Conservation (phyloP, 2,113 vertebrate species). For the Gnathonemus echidnorhynchus region DNA sequence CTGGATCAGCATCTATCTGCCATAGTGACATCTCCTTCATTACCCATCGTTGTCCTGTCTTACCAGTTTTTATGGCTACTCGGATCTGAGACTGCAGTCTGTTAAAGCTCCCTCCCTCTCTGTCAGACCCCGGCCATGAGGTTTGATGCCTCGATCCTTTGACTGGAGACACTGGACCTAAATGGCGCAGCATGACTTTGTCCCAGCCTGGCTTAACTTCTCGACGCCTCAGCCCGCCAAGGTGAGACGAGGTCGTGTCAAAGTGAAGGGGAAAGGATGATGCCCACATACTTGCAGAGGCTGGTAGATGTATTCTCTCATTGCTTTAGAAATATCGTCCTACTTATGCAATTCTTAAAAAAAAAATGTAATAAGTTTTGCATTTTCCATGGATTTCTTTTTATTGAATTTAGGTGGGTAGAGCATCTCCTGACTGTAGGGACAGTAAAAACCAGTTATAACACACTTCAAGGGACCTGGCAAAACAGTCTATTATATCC, state of each 20-base stretch:
- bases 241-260: constrained; percentile 53
- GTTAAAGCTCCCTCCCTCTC: not conserved
- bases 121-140: constrained; percentile 96
- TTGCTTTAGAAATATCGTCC: not conserved
- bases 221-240: constrained; percentile 95
- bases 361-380: not conserved
- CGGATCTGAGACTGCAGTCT: not conserved
- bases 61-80: not conserved
- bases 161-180: constrained; percentile 99
- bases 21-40: not conserved
- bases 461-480: too few species aligned
- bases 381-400: not conserved
- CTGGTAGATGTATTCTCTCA: not conserved
- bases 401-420: not conserved
- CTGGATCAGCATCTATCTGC: not conserved
- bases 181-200: constrained; percentile 99
- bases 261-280: not conserved
- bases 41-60: not conserved
- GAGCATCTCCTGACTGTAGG: not conserved
- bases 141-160: constrained; percentile 99
- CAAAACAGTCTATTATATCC: too few species aligned
- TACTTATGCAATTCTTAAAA: not conserved
- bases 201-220: constrained; percentile 98
- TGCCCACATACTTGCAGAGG: not conserved
- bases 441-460: too few species aligned